phyloP scores from a whole-genome alignment of 2,113 vertebrate genomes.

The Forbesichthys agassizii region DNA sequence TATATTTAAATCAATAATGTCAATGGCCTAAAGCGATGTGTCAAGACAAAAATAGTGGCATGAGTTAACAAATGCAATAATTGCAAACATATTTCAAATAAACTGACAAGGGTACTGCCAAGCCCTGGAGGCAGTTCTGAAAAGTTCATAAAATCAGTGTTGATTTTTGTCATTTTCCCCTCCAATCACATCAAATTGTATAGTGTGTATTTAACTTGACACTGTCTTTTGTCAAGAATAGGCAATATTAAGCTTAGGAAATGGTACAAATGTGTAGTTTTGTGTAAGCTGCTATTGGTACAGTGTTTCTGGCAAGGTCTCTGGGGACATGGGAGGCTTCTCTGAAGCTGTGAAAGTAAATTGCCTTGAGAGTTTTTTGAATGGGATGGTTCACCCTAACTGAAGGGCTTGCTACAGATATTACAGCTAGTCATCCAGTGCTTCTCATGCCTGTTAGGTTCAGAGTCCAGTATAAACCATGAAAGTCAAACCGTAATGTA shows the following conservation, averaged over 20 bases:
- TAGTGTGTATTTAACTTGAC: conserved; percentile 53
- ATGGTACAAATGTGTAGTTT: conserved; percentile 35
- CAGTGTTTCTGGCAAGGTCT: conserved; percentile 57
- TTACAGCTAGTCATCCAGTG: conserved; percentile 57
- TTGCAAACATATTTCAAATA: conserved; percentile 74
- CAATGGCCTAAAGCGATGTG: conserved; percentile 65
- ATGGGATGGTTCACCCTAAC: conserved; percentile 56
- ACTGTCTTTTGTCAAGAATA: conserved; percentile 23
- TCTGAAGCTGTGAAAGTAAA: conserved; percentile 59
- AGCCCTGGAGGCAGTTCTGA: conserved; percentile 49
- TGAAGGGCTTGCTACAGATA: conserved; percentile 65
- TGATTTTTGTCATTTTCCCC: conserved; percentile 51
- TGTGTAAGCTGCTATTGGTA: conserved; percentile 34
- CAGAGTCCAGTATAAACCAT: conserved; percentile 52
- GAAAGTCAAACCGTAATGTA: conserved; percentile 58
- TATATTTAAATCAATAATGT: conserved; percentile 73
- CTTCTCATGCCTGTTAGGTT: conserved; percentile 51
- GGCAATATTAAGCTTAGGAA: conserved; percentile 26
- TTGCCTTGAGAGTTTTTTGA: conserved; percentile 59
- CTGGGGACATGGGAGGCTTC: conserved; percentile 60
- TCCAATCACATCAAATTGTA: conserved; percentile 53
- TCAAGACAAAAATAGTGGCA: conserved; percentile 62
- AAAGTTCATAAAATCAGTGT: conserved; percentile 68
- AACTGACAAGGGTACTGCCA: conserved; percentile 61
- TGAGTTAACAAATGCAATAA: conserved; percentile 73